A percentile compares a stretch with the other conserved stretches of the same genome.
Evolutionary conservation across 2,888 invertebrate species (phyloP).

Genomic region (Leptura quadrifasciata): DNA sequence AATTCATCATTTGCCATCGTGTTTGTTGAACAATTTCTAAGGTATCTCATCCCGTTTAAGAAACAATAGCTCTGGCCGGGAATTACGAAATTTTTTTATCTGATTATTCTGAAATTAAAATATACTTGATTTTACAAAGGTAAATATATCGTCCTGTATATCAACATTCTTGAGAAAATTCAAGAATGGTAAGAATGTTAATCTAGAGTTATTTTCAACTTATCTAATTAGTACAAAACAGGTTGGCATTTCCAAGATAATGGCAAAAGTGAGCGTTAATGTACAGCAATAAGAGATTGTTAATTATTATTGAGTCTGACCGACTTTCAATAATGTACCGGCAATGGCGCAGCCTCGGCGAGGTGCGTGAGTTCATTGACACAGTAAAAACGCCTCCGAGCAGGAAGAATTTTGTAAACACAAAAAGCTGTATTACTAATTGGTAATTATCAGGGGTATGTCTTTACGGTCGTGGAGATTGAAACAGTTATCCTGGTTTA

Average conservation of each 20-base stretch:
- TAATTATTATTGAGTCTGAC: constrained; percentile 34
- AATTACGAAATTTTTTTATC: no score
- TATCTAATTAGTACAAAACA: constrained; percentile 1
- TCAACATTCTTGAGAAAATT: neutral
- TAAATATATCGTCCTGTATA: neutral
- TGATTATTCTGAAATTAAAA: no score
- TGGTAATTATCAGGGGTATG: constrained; percentile 16
- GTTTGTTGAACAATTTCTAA: no score
- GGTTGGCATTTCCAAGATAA: constrained; percentile 25
- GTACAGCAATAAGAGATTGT: constrained; percentile 10
- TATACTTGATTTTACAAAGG: neutral
- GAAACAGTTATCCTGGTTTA: constrained; percentile 9
- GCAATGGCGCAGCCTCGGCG: constrained; percentile 7
- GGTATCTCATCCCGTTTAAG: no score
- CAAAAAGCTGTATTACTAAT: neutral
- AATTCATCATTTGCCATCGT: no score
- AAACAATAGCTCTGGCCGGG: no score
- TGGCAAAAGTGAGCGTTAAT: constrained; percentile 35
- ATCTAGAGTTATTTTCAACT: constrained; percentile 9
- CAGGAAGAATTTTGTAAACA: constrained; percentile 18
- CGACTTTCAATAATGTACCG: constrained; percentile 36
- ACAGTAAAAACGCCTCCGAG: neutral
- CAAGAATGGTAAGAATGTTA: constrained; percentile 14
- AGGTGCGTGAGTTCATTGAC: constrained; percentile 33
- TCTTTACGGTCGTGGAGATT: neutral